These are phyloP conservation scores for Thunnus thynnus DNA, from an alignment of 2,113 vertebrate species.

Conservation along the genomic window DNA sequence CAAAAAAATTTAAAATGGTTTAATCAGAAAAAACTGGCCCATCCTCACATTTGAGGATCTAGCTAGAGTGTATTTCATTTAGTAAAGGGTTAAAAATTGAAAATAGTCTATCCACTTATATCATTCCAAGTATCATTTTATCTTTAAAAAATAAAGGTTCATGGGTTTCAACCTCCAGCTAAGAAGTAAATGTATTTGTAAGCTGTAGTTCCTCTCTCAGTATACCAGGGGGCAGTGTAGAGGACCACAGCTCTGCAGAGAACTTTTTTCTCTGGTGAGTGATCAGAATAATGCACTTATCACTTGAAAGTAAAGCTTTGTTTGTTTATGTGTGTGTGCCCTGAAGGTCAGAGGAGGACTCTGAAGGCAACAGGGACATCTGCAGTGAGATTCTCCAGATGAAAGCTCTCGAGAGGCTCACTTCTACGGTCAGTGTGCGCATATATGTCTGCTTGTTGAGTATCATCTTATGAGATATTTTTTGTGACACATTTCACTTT, in stretches of 20 bases:
- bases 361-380: conserved; percentile 90
- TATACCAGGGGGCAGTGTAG: conserved; percentile 69
- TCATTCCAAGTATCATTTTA: not conserved
- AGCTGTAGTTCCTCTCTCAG: conserved; percentile 41
- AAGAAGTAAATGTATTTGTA: not conserved
- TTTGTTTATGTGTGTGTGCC: conserved; percentile 33
- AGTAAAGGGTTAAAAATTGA: not conserved
- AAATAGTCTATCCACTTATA: not conserved
- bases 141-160: not conserved
- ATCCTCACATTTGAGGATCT: not conserved
- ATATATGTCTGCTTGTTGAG: conserved; percentile 12
- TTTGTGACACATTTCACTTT: not conserved
- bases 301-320: conserved; percentile 20
- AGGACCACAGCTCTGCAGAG: conserved; percentile 1
- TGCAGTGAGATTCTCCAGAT: conserved; percentile 93
- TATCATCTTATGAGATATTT: not conserved
- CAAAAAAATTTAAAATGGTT: too few species aligned
- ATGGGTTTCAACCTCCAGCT: not conserved
- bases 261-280: conserved; percentile 8
- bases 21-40: too few species aligned
- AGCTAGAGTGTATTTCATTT: not conserved
- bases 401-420: conserved; percentile 92
- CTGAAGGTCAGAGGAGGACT: conserved; percentile 90
- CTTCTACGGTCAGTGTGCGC: conserved; percentile 86
- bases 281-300: conserved; percentile 16